Evolutionary conservation across 2,797 vertebrate species (phyloP).

Genomic region (Paedocypris micromegethes): DNA sequence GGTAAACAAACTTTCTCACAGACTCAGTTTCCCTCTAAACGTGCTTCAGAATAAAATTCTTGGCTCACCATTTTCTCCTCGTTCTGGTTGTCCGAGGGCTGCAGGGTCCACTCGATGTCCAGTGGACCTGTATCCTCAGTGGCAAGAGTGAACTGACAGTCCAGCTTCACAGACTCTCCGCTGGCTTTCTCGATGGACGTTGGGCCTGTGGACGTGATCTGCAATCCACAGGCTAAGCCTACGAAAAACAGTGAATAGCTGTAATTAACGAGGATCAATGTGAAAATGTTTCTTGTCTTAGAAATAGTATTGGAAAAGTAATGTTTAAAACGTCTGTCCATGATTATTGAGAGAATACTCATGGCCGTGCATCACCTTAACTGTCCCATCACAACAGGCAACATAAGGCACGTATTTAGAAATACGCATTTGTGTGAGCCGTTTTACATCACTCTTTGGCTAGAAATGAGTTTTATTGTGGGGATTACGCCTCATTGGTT

Average conservation of each 20-base stretch:
- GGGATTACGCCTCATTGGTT: not conserved
- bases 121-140: slow-evolving; percentile 73
- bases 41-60: slow-evolving; percentile 3
- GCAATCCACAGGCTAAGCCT: slow-evolving; percentile 66
- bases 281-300: too few species aligned
- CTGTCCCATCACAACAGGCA: too few species aligned
- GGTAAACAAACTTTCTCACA: not conserved
- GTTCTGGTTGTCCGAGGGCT: slow-evolving; percentile 81
- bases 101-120: slow-evolving; percentile 89
- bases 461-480: not conserved
- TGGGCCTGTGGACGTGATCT: slow-evolving; percentile 66
- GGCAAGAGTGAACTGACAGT: slow-evolving; percentile 74
- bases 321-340: too few species aligned
- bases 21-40: slow-evolving; percentile 11
- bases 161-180: slow-evolving; percentile 79
- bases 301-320: too few species aligned
- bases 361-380: too few species aligned
- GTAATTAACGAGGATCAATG: too few species aligned
- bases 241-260: slow-evolving; percentile 13
- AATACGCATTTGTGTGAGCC: not conserved
- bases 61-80: slow-evolving; percentile 80
- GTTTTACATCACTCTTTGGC: not conserved
- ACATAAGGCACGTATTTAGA: too few species aligned
- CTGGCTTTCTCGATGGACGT: slow-evolving; percentile 78
- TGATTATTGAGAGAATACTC: too few species aligned